A percentile compares a stretch with the other conserved stretches of the same genome.
Evolutionary conservation across 2,113 vertebrate genomes (phyloP).

Genomic region (Ceuthmochares aereus): DNA sequence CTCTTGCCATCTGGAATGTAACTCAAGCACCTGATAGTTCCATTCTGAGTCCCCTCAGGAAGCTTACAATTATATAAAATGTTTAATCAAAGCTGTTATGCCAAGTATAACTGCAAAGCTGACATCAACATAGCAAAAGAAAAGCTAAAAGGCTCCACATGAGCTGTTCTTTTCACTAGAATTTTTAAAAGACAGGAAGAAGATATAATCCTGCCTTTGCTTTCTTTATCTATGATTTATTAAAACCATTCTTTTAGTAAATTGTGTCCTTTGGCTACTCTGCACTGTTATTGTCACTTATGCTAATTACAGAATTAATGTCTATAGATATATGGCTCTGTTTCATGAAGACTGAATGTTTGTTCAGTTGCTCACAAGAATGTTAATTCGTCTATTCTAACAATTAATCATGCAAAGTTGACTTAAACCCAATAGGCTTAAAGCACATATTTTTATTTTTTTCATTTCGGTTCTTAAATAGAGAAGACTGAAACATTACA

Average conservation of each 20-base stretch:
- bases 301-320: neutral
- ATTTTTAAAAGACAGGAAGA: conserved; percentile 18
- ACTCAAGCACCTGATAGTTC: conserved; percentile 54
- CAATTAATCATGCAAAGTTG: neutral
- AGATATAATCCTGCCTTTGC: neutral
- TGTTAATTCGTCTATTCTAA: neutral
- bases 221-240: neutral
- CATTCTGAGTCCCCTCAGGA: conserved; percentile 53
- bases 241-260: conserved; percentile 1
- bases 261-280: neutral
- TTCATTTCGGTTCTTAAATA: neutral
- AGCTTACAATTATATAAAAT: conserved; percentile 59
- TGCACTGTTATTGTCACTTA: neutral
- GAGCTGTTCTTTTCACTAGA: conserved; percentile 33
- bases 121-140: conserved; percentile 52
- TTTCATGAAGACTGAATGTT: neutral
- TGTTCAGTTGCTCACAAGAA: neutral
- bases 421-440: neutral
- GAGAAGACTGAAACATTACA: neutral
- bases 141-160: conserved; percentile 39
- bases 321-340: neutral
- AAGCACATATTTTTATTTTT: neutral
- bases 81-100: conserved; percentile 61
- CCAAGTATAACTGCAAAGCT: conserved; percentile 57
- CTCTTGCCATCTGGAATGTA: conserved; percentile 64